Evolutionary conservation across 1,140 invertebrate species (phyloP).

Genomic region (Eciton burchellii): DNA sequence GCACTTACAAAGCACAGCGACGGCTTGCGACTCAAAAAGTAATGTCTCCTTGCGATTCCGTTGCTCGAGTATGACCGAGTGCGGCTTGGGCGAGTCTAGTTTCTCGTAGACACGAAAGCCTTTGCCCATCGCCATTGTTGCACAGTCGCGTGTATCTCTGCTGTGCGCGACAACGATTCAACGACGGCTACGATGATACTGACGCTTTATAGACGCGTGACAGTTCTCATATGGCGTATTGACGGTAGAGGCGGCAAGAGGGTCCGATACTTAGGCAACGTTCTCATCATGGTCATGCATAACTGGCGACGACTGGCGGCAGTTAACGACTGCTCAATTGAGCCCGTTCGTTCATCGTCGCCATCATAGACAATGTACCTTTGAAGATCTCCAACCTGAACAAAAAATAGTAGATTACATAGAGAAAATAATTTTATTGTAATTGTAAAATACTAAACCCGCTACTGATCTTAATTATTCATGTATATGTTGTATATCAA

Average conservation of each 20-base stretch:
- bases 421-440: too few species aligned
- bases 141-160: slow-evolving; percentile 25
- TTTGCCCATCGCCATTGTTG: slow-evolving; percentile 96
- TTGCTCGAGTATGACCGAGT: slow-evolving; percentile 95
- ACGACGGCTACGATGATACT: not conserved
- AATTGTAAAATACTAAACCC: too few species aligned
- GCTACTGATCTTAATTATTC: too few species aligned
- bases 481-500: too few species aligned
- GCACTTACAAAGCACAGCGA: slow-evolving; percentile 92
- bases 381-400: not conserved
- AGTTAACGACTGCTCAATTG: not conserved
- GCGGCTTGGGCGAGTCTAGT: slow-evolving; percentile 92
- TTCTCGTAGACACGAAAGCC: slow-evolving; percentile 96
- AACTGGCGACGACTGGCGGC: not conserved
- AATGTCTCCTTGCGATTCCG: slow-evolving; percentile 94
- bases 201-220: slow-evolving; percentile 42
- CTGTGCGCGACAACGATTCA: slow-evolving; percentile 3
- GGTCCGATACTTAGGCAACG: not conserved
- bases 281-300: not conserved
- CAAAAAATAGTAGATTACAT: too few species aligned
- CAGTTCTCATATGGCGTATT: slow-evolving; percentile 47
- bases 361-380: not conserved
- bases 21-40: slow-evolving; percentile 95
- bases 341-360: not conserved
- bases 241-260: not conserved